These are phyloP conservation scores for Clytia hemisphaerica DNA, from an alignment of 30 jellyfish, hydroid and myxozoan species.

Conservation along the genomic window DNA sequence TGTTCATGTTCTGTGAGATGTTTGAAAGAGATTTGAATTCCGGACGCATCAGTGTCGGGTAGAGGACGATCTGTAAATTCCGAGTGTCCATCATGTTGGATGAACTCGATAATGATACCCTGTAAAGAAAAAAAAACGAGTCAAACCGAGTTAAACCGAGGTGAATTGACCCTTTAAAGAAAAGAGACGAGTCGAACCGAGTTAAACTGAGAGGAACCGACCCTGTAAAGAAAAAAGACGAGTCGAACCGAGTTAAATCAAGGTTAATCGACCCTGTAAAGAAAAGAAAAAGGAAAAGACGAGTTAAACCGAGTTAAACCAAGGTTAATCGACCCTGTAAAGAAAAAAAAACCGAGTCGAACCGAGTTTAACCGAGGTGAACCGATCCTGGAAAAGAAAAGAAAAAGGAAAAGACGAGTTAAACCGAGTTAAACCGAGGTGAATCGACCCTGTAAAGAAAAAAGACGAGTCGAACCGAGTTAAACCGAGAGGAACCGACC, in stretches of 20 bases:
- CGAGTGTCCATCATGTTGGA: constrained; percentile 87
- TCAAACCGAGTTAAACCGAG: not conserved
- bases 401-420: not conserved
- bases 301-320: too few relatives aligned
- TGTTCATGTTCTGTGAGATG: constrained; percentile 77
- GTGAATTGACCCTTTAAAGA: not conserved
- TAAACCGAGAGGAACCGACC: too few relatives aligned
- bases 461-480: too few relatives aligned
- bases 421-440: not conserved
- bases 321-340: too few relatives aligned
- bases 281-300: too few relatives aligned
- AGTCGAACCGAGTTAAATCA: too few relatives aligned
- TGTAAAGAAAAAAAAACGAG: not conserved
- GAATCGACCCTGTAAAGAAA: not conserved
- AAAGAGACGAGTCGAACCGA: not conserved
- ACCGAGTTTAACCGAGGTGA: too few relatives aligned
- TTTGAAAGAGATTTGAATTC: constrained; percentile 56
- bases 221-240: too few relatives aligned
- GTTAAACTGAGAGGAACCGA: too few relatives aligned
- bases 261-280: too few relatives aligned
- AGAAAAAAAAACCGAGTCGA: too few relatives aligned
- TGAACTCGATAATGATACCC: constrained; percentile 53
- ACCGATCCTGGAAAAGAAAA: too few relatives aligned
- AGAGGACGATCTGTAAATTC: constrained; percentile 68
- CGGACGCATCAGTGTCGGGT: constrained; percentile 91